Evolutionary conservation across 2,113 vertebrate species (phyloP).

Genomic region (Cheirogaleus medius): DNA sequence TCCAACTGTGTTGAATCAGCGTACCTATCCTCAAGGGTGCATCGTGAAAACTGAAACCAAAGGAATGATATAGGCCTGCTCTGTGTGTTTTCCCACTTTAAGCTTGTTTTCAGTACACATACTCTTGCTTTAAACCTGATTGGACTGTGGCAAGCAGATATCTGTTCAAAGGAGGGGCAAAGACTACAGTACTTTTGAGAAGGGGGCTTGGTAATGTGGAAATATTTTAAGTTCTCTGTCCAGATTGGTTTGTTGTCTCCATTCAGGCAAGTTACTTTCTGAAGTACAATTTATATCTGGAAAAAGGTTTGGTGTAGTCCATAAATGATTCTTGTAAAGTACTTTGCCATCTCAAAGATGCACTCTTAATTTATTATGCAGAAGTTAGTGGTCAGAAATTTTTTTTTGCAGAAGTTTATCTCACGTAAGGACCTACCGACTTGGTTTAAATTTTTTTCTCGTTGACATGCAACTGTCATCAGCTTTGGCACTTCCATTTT

Average conservation of each 20-base stretch:
- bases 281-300: neutral
- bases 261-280: constrained; percentile 71
- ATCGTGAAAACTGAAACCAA: constrained; percentile 41
- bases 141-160: constrained; percentile 45
- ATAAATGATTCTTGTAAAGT: neutral
- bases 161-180: constrained; percentile 51
- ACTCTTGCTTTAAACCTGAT: constrained; percentile 15
- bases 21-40: neutral
- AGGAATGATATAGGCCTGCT: constrained; percentile 27
- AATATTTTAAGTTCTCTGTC: neutral
- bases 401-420: neutral
- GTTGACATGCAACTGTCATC: neutral
- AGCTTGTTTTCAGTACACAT: constrained; percentile 38
- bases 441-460: constrained; percentile 30
- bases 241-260: constrained; percentile 27
- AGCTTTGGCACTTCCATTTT: constrained; percentile 3
- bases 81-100: constrained; percentile 11
- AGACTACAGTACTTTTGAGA: neutral
- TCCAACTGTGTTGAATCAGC: neutral
- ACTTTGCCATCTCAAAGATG: neutral
- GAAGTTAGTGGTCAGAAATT: neutral
- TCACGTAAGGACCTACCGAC: neutral
- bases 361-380: neutral
- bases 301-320: neutral
- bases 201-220: constrained; percentile 40